These are phyloP conservation scores for Oplegnathus fasciatus DNA, from an alignment of 2,113 vertebrate species.

Conservation along the genomic window DNA sequence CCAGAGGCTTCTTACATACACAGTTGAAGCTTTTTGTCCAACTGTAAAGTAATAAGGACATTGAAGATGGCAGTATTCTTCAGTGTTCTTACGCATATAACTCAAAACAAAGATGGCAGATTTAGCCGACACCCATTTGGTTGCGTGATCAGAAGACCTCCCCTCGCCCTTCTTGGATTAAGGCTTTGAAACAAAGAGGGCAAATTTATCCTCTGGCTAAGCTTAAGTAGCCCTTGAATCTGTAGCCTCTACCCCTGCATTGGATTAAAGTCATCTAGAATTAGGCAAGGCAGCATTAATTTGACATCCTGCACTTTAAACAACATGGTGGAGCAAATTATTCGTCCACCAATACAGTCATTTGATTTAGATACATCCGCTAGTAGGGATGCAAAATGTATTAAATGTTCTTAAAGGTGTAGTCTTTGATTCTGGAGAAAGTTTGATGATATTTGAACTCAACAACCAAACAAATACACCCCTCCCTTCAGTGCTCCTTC, in stretches of 20 bases:
- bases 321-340: neutral
- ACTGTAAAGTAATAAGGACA: neutral
- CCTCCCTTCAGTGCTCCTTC: too few relatives aligned
- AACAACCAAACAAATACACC: too few relatives aligned
- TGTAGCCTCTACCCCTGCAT: slow-evolving; percentile 23
- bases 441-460: too few relatives aligned
- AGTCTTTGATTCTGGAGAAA: too few relatives aligned
- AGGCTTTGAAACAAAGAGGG: slow-evolving; percentile 58
- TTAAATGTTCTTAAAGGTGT: neutral
- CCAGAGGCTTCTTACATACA: neutral
- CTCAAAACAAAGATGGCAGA: slow-evolving; percentile 1
- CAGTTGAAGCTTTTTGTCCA: neutral
- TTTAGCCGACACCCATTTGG: slow-evolving; percentile 32
- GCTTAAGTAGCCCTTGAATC: slow-evolving; percentile 56
- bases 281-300: slow-evolving; percentile 29
- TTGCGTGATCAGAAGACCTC: slow-evolving; percentile 26
- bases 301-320: slow-evolving; percentile 17
- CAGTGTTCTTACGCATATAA: neutral
- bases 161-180: slow-evolving; percentile 53
- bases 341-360: neutral
- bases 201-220: slow-evolving; percentile 62
- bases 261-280: slow-evolving; percentile 68
- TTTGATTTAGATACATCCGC: neutral
- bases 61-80: neutral
- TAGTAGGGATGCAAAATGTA: neutral